Base-by-base conservation (phyloP, 2,113 vertebrate species). In the Tylochromis polylepis region DNA sequence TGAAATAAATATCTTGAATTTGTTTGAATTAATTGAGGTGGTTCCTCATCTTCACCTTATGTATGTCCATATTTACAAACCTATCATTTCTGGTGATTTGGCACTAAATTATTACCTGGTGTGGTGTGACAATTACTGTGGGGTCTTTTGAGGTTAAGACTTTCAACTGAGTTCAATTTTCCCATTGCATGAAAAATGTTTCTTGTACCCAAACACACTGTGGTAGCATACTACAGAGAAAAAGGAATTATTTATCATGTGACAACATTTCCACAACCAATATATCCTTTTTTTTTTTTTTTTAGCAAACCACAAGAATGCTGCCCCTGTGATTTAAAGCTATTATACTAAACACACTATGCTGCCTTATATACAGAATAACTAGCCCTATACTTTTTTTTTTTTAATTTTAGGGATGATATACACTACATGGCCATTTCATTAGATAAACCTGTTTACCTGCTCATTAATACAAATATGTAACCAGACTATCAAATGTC, bases 1-100 rank as follows among this genome's bases (percentile, higher is more conserved):
- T 81, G 75, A 88, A 94, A 90, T 92, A 31, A 92, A 88, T 82
- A 90, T 87, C 87, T 3, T 3, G 87, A 85, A 36, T 36, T 62
- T 36, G 0, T 62, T 62, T 62, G 18, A 62, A 62, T 62, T 3
- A 36, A 62, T 5, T 36, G 59, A 36, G 18, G 59, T n/a, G 59
- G 31, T 62, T 62, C 16, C 18, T 62, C 10, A 5, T 18, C 31
- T 36, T 36, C 0, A 5, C 59, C 59, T 36, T 31, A 31, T 31
- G 22, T 56, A 36, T 27, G 41, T 20, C 53, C 34, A 67, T 27
- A 59, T 14, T n/a, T 22, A 51, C 27, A 72, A 7, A 15, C 41
- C 16, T 58, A 22, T 58, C 3, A 75, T 75, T 60, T n/a, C 34
- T 87, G 51, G 49, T 57, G 58, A 87, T 83, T 78, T 16, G 4